These are phyloP conservation scores for Tetranychus piercei DNA, from an alignment of 2,888 invertebrate species.

Conservation along the genomic window DNA sequence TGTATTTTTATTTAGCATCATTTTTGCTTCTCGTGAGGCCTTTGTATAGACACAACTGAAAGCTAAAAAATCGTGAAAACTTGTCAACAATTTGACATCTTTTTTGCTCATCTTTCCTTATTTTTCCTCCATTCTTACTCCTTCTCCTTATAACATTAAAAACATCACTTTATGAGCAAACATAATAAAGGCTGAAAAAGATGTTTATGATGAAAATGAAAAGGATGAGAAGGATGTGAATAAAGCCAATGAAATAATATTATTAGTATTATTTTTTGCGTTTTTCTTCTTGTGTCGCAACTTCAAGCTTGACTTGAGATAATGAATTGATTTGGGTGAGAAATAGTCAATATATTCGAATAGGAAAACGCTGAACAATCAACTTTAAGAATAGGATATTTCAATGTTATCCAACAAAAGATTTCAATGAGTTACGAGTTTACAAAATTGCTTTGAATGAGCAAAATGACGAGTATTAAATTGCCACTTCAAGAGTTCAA, in stretches of 20 bases:
- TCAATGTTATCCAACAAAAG: not conserved
- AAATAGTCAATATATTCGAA: not conserved
- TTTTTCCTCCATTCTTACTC: too few species aligned
- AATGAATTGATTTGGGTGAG: not conserved
- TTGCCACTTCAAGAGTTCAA: too few species aligned
- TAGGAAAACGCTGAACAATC: not conserved
- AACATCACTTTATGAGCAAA: not conserved
- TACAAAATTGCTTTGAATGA: too few species aligned
- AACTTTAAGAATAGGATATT: not conserved
- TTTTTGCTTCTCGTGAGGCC: too few species aligned
- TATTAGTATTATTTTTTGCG: not conserved
- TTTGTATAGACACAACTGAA: not conserved
- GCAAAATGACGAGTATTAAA: too few species aligned
- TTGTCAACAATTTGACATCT: not conserved
- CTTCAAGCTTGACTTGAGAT: not conserved
- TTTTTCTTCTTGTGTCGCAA: not conserved
- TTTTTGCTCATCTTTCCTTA: not conserved
- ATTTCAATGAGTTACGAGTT: not conserved
- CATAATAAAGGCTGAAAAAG: not conserved
- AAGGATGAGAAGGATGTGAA: not conserved
- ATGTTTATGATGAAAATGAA: not conserved
- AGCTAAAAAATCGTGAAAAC: not conserved
- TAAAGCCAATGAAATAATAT: not conserved
- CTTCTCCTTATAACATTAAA: not conserved
- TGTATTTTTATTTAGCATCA: too few species aligned